A percentile compares a stretch with the other conserved stretches of the same genome.
Evolutionary conservation across 1,140 invertebrate genomes (phyloP).

Genomic region (Gryllus bimaculatus): DNA sequence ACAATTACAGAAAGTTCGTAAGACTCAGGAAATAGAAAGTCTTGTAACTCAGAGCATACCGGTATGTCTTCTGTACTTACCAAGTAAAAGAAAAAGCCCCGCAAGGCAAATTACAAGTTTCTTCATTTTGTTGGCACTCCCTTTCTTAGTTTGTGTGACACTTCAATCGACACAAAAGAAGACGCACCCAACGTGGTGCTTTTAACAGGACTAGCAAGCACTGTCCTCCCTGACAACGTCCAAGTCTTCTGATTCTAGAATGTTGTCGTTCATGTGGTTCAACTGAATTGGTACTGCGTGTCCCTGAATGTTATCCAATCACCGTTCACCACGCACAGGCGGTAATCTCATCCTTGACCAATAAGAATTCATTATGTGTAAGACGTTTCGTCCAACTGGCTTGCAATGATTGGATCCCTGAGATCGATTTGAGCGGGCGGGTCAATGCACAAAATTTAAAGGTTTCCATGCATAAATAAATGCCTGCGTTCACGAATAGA

Average conservation of each 20-base stretch:
- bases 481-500: no score
- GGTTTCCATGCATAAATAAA: no score
- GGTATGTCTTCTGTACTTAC: not conserved
- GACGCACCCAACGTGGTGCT: no score
- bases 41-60: not conserved
- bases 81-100: not conserved
- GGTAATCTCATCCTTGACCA: not conserved
- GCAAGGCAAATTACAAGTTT: not conserved
- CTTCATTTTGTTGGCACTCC: not conserved
- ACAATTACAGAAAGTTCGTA: not conserved
- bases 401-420: conserved; percentile 15
- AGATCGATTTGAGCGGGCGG: no score
- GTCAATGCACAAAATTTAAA: no score
- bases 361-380: conserved; percentile 12
- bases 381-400: conserved; percentile 15
- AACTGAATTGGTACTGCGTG: not conserved
- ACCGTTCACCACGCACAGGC: conserved; percentile 24
- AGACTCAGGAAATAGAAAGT: not conserved
- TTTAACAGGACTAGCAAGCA: not conserved
- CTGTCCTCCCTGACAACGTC: not conserved
- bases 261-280: conserved; percentile 14
- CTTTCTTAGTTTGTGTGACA: not conserved
- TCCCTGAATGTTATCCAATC: conserved; percentile 24
- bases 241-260: not conserved
- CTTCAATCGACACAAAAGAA: not conserved